Conservation (phyloP, 2,797 vertebrate genomes). For the Ceyx erithaca region DNA sequence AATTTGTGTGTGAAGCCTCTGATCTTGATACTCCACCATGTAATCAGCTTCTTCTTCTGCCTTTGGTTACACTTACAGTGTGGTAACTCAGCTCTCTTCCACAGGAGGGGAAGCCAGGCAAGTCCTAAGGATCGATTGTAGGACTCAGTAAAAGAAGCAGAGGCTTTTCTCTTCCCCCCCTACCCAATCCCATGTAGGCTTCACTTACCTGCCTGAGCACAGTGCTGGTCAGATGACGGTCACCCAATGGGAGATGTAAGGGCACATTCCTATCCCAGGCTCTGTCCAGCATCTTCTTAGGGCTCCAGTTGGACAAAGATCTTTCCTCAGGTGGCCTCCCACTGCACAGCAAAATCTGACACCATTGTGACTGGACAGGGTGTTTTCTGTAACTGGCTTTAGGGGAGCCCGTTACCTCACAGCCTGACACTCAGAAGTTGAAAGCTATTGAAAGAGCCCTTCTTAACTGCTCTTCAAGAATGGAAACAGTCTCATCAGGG, state of each 20-base stretch:
- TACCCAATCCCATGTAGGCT: background rate
- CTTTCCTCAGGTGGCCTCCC: background rate
- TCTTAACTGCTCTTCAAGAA: background rate
- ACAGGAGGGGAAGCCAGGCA: background rate
- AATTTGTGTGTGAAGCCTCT: background rate
- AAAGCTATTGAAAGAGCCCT: background rate
- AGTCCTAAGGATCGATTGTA: background rate
- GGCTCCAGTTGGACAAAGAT: background rate
- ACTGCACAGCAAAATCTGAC: background rate
- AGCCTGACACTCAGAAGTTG: background rate
- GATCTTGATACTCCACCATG: background rate
- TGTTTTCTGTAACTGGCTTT: background rate
- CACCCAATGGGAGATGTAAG: accelerated
- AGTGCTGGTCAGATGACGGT: accelerated
- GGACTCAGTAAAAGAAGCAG: background rate
- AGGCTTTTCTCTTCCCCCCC: background rate
- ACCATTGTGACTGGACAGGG: background rate
- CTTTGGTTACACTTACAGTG: background rate
- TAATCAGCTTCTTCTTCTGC: background rate
- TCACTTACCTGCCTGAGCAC: background rate
- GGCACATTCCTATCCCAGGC: accelerated
- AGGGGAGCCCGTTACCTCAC: background rate
- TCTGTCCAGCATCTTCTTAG: background rate
- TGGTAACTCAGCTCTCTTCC: background rate
- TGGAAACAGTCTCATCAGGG: background rate